A percentile compares a stretch with the other conserved stretches of the same genome.
phyloP scores from a whole-genome alignment of 2,113 vertebrate genomes.

The Ancistrus triradiatus region DNA sequence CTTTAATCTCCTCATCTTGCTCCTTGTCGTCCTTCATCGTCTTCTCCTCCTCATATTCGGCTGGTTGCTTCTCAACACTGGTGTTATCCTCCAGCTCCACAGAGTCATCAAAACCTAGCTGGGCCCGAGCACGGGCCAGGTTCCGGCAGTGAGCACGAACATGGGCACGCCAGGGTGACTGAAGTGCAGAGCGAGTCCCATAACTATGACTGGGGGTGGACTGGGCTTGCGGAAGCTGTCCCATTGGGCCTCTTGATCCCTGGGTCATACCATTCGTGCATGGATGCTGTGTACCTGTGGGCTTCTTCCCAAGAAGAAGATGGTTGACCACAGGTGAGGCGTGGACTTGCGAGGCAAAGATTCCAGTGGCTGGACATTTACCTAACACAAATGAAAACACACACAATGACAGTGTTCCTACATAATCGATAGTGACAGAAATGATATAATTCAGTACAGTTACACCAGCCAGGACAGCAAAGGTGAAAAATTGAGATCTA shows the following conservation, averaged over 20 bases:
- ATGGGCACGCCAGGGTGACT: constrained; percentile 87
- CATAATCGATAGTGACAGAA: neutral
- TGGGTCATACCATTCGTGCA: constrained; percentile 70
- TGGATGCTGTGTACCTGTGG: constrained; percentile 64
- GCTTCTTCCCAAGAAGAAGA: constrained; percentile 89
- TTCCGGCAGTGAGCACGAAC: constrained; percentile 86
- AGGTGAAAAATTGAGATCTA: constrained; percentile 31
- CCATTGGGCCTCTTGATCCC: constrained; percentile 59
- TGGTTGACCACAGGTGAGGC: constrained; percentile 90
- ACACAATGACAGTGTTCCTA: constrained; percentile 17
- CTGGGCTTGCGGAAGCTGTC: constrained; percentile 58
- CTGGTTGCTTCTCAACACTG: constrained; percentile 9
- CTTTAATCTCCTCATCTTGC: constrained; percentile 37
- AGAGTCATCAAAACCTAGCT: constrained; percentile 78
- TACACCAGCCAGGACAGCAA: constrained; percentile 1
- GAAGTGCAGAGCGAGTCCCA: constrained; percentile 68
- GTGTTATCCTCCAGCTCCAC: constrained; percentile 74
- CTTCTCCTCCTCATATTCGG: neutral
- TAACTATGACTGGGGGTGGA: constrained; percentile 49
- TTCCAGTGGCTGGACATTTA: constrained; percentile 85
- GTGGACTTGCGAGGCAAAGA: constrained; percentile 89
- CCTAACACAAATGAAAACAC: constrained; percentile 69
- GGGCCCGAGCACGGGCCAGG: constrained; percentile 73
- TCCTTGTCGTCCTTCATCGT: constrained; percentile 61
- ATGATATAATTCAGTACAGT: neutral